Base-by-base conservation (phyloP, 2,888 invertebrate genomes). In the Chloroclystis v-ata region DNA sequence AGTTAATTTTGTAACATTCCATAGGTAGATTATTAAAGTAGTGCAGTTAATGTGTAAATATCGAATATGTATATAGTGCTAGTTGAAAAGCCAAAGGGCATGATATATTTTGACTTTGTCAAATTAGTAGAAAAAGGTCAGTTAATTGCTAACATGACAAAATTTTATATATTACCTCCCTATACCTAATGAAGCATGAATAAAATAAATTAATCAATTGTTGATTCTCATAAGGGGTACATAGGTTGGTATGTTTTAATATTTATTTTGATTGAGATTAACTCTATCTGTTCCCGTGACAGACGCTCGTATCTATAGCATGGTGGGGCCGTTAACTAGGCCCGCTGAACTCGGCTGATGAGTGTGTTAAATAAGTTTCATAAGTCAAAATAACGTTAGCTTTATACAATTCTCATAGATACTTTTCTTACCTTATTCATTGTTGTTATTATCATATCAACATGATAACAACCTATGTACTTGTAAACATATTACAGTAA, bases 21-120 rank as follows among this genome's bases (percentile, higher is more conserved):
- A 84, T 80, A 68, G 59, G 59, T 75, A 75, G 64, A 63, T 56
- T 72, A 73, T 65, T 60, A 58, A 69, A 49, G 70, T 68, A 73
- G 69, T 68, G 72, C 75, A 75, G 76, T 76, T 76, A 70, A 63
- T 69, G 72, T 86, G 84, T 82, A 86, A 82, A 86, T 78, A 71
- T 69, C 56, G 72, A 73, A 72, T 78, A 60, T 84, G 75, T 82
- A 83, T 82, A 85, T 78, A 83, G 66, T 56, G 78, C 65, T 74
- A 65, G 63, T 59, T 57, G 57, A 57, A 43, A 63, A 42, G 67
- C 61, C 62, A 56, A 61, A 52, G 54, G 61, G 69, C 65, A 65
- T 52, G 60, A 61, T 54, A 48, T 60, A 57, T 61, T 56, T 66
- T 65, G 69, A 69, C 67, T 56, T 61, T 59, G 72, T 71, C 70